Base-by-base conservation (phyloP, 2,113 vertebrate genomes). In the Globicephala melas region DNA sequence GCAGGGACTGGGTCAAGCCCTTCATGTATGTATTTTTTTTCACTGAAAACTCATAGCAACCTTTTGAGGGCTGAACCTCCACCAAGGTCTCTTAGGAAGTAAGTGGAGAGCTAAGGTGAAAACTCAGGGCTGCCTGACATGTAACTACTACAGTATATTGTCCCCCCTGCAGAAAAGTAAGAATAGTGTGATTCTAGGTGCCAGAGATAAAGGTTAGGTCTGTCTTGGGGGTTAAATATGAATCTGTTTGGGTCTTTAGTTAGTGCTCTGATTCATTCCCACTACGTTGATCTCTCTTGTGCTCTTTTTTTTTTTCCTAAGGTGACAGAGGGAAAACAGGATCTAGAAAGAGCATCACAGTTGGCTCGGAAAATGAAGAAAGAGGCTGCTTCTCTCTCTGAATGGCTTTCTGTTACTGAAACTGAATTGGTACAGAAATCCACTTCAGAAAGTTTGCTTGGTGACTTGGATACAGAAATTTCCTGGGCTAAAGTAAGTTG, bases 261-360 rank as follows among this genome's bases (percentile, higher is more conserved):
- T 33, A 31, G 20, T 44, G 23, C 33, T 65, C 47, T 63, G 68
- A 38, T 47, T 47, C 2, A 41, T 82, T 74, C n/a, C 14, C 31
- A 14, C 38, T 25, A 33, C 41, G 55, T 23, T 83, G 41, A 33
- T 18, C 2, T 2, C 5, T 47, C 25, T 62, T 3, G 18, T 21
- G 3, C 0, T 68, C 60, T 41, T 33, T 36, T 1, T 53, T 17
- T 53, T 53, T 53, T 53, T 53, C 21, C 23, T 5, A 93, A 99
- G 99, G 99, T 99, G 87, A 99, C 99, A 0, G 99, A 99, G 96
- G 99, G 99, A 12, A 99, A 99, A 81, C 99, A 99, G 98, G 99
- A 99, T 80, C 98, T 99, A 0, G 99, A 99, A 96, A 99, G 99
- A 97, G 99, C 99, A 20, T 98, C 99, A 8, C 98, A 99, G 71